phyloP scores from a whole-genome alignment of 2,888 invertebrate species.

The Apodemia mormo region DNA sequence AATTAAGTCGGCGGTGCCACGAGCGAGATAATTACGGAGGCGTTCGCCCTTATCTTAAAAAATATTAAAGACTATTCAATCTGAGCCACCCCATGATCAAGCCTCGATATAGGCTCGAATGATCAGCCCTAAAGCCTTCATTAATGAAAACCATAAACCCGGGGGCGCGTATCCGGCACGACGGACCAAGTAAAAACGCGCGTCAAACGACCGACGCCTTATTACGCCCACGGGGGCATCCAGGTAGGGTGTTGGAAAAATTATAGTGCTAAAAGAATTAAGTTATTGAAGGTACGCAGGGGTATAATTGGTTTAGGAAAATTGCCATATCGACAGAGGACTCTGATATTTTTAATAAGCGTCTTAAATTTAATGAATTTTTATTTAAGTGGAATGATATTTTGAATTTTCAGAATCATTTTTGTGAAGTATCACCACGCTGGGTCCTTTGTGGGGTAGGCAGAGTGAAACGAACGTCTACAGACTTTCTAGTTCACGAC shows the following conservation, averaged over 20 bases:
- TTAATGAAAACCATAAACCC: slow-evolving; percentile 73
- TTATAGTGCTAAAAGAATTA: slow-evolving; percentile 63
- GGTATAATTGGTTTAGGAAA: slow-evolving; percentile 42
- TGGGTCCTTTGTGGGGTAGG: too few relatives aligned
- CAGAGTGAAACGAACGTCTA: too few relatives aligned
- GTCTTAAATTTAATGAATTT: slow-evolving; percentile 7
- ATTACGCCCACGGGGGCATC: slow-evolving; percentile 59
- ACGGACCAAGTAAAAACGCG: slow-evolving; percentile 60
- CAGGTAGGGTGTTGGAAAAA: slow-evolving; percentile 55
- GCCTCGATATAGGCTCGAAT: slow-evolving; percentile 60
- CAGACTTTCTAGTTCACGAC: too few relatives aligned
- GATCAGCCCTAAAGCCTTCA: slow-evolving; percentile 75
- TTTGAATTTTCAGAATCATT: too few relatives aligned
- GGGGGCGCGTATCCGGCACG: slow-evolving; percentile 60
- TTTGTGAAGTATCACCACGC: too few relatives aligned
- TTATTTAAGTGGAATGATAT: neutral
- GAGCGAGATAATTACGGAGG: slow-evolving; percentile 39
- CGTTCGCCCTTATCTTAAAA: slow-evolving; percentile 47
- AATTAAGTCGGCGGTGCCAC: slow-evolving; percentile 31
- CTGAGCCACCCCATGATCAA: slow-evolving; percentile 56
- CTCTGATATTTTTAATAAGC: slow-evolving; percentile 24
- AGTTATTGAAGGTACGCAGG: slow-evolving; percentile 48
- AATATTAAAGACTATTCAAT: slow-evolving; percentile 45
- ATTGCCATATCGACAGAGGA: slow-evolving; percentile 39
- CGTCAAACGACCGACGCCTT: slow-evolving; percentile 68